Base-by-base conservation (phyloP, 2,113 vertebrate species). In the Ictalurus furcatus region DNA sequence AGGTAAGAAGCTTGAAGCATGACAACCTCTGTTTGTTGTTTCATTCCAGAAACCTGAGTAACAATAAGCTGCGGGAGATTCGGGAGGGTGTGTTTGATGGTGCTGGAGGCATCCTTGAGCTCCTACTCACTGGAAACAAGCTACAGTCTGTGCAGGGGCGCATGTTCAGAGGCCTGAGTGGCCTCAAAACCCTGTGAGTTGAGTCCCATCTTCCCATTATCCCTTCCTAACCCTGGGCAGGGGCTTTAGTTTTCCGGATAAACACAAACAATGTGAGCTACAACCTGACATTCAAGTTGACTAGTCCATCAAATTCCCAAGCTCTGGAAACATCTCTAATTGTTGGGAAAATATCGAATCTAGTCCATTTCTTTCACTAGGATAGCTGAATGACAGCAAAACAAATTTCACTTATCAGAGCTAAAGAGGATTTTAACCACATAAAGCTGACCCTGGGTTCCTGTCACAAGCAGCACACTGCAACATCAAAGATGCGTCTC, bases 21-120 rank as follows among this genome's bases (percentile, higher is more conserved):
- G 69, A 85, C 48, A 44, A 63, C 1, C 13, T 85, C 30, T 78
- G 59, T 54, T 58, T 79, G 40, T 85, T 85, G 21, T 82, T 86
- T n/a, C 65, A 28, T 89, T 89, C 59, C 92, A 99, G 98, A 95
- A 99, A 99, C 88, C 94, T 99, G 65, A 98, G 97, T 89, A 99
- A 98, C 95, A 99, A 99, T 87, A 98, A 97, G 93, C 97, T 99
- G 94, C 97, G 97, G 93, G 98, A 99, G 90, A 96, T 99, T 73
- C 96, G 97, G 0, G 98, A 99, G 85, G 98, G 97, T 0, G 86
- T 93, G 0, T 99, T 99, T 6, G 98, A 99, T 0, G 98, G 98
- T 0, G 97, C 97, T 0, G 93, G 92, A 0, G 95, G 96, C 0
- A 96, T 99, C 89, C 93, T 97, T 94, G 98, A 99, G 90, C 95